These are phyloP conservation scores for Ctenopoma multispine DNA, from an alignment of 2,797 vertebrate genomes.

Conservation along the genomic window DNA sequence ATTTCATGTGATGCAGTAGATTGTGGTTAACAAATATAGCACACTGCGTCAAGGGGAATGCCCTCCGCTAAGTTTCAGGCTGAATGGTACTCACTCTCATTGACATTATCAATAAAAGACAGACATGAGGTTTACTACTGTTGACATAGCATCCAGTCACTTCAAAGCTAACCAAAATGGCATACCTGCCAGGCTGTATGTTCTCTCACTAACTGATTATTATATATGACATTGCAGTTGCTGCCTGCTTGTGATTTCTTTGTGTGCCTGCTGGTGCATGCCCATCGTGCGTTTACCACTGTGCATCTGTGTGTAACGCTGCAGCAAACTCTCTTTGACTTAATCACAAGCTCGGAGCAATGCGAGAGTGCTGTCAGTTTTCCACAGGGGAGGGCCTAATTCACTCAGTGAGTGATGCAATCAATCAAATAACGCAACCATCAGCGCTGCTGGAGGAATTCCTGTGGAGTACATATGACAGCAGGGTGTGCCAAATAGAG, in stretches of 20 bases:
- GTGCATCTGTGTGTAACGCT: conserved; percentile 59
- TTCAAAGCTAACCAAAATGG: conserved; percentile 8
- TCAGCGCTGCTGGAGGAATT: conserved; percentile 76
- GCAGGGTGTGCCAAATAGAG: conserved; percentile 72
- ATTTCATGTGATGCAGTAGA: conserved; percentile 75
- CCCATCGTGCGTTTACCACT: conserved; percentile 23
- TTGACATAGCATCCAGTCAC: conserved; percentile 28
- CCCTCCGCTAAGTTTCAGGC: conserved; percentile 58
- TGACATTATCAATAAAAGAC: conserved; percentile 52
- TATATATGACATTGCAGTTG: conserved; percentile 29
- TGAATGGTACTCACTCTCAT: conserved; percentile 31
- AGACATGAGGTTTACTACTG: conserved; percentile 41
- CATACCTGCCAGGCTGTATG: conserved; percentile 21
- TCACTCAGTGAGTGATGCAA: conserved; percentile 83
- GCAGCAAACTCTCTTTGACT: conserved; percentile 73
- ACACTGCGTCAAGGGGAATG: conserved; percentile 62
- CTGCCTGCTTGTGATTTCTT: conserved; percentile 45
- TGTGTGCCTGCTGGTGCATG: conserved; percentile 16
- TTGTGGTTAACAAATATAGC: conserved; percentile 79
- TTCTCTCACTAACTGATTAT: conserved; percentile 19
- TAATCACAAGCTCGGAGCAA: conserved; percentile 79
- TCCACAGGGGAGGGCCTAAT: conserved; percentile 82
- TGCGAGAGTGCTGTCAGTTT: conserved; percentile 82
- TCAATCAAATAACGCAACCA: conserved; percentile 83
- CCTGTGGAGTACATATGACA: conserved; percentile 76